phyloP scores from a whole-genome alignment of 2,888 invertebrate species.

The Melanchra persicariae region DNA sequence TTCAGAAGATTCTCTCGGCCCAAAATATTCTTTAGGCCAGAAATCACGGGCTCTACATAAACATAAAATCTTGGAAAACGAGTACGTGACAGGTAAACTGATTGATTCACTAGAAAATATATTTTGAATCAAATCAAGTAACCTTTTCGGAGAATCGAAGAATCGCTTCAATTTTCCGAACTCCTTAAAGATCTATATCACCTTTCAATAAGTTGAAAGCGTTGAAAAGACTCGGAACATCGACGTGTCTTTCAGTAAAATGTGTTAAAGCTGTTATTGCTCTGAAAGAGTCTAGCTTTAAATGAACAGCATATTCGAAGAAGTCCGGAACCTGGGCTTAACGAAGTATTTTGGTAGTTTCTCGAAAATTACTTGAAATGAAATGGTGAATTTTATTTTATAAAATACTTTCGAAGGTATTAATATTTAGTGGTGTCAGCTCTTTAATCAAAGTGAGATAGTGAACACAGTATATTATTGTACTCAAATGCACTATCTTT shows the following conservation, averaged over 20 bases:
- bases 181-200: constrained; percentile 59
- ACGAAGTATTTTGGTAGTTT: constrained; percentile 24
- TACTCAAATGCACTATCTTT: neutral
- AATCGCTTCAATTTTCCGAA: constrained; percentile 37
- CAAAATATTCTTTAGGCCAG: neutral
- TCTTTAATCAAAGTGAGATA: no score
- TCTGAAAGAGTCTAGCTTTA: constrained; percentile 53
- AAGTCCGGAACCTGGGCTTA: neutral
- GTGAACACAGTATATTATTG: no score
- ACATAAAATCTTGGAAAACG: neutral
- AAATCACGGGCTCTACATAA: neutral
- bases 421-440: no score
- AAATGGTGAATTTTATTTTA: neutral
- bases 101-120: constrained; percentile 32
- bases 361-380: constrained; percentile 21
- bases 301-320: constrained; percentile 47
- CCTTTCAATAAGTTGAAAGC: constrained; percentile 66
- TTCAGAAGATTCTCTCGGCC: neutral
- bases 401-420: neutral
- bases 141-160: constrained; percentile 27
- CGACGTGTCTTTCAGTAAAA: constrained; percentile 62
- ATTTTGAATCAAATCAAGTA: constrained; percentile 22
- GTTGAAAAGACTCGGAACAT: constrained; percentile 65
- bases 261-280: constrained; percentile 66
- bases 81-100: constrained; percentile 9